Evolutionary conservation across 2,888 invertebrate species (phyloP).

Genomic region (Xanthia togata): DNA sequence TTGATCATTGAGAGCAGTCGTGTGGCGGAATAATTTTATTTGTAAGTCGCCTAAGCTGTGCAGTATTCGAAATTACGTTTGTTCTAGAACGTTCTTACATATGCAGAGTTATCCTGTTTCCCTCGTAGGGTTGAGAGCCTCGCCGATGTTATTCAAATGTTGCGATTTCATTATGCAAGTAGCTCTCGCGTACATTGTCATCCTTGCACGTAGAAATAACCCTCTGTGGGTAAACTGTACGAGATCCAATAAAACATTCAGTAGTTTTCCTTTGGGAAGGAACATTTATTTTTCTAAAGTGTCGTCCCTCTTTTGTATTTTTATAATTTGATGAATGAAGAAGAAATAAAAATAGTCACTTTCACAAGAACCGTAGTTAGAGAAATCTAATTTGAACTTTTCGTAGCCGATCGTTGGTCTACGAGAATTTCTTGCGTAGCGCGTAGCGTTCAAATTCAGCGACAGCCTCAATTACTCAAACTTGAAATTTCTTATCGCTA

Average conservation of each 20-base stretch:
- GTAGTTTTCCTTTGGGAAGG: constrained; percentile 35
- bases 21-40: constrained; percentile 56
- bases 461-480: constrained; percentile 6
- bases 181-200: constrained; percentile 54
- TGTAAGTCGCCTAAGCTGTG: constrained; percentile 48
- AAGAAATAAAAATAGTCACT: not conserved
- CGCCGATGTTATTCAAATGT: constrained; percentile 67
- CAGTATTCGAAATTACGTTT: constrained; percentile 61
- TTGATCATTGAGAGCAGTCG: constrained; percentile 44
- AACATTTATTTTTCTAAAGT: constrained; percentile 21
- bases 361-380: not conserved
- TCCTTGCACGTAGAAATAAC: constrained; percentile 50
- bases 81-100: constrained; percentile 52
- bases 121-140: constrained; percentile 32
- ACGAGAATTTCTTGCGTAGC: constrained; percentile 44
- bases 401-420: constrained; percentile 40
- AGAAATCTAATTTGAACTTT: constrained; percentile 10
- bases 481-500: constrained; percentile 21
- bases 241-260: constrained; percentile 53
- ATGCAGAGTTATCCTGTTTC: constrained; percentile 40
- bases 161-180: constrained; percentile 68
- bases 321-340: constrained; percentile 10
- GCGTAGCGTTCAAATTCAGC: constrained; percentile 32
- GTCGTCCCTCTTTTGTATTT: constrained; percentile 11
- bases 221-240: constrained; percentile 35